Evolutionary conservation across 1,140 invertebrate species (phyloP).

Genomic region (Chrysopa pallens): DNA sequence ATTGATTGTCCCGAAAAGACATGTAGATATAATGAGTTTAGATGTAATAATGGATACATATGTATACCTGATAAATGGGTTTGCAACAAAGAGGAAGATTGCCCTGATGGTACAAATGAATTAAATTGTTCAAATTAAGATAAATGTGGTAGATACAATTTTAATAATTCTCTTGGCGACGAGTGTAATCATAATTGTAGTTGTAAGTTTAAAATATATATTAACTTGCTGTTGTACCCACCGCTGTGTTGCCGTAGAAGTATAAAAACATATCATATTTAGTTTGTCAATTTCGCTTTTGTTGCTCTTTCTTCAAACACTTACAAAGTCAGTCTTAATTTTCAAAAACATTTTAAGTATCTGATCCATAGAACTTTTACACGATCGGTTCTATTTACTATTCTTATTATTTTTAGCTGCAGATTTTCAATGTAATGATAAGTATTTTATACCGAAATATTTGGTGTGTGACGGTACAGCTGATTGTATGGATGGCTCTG

Average conservation of each 20-base stretch:
- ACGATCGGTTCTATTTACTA: too few species aligned
- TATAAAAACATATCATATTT: too few species aligned
- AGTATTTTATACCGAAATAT: constrained; percentile 35
- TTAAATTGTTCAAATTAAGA: constrained; percentile 24
- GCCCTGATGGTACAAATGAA: constrained; percentile 53
- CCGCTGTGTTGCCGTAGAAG: too few species aligned
- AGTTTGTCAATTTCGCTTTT: too few species aligned
- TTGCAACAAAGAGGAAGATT: constrained; percentile 53
- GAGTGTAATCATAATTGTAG: too few species aligned
- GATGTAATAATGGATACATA: constrained; percentile 35
- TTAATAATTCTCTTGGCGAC: constrained; percentile 27
- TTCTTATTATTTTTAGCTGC: too few species aligned
- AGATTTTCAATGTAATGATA: constrained; percentile 32
- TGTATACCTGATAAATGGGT: constrained; percentile 48
- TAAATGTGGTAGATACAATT: constrained; percentile 27
- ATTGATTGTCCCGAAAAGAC: constrained; percentile 21
- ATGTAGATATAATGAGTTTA: constrained; percentile 36
- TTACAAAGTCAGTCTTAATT: too few species aligned
- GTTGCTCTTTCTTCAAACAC: too few species aligned
- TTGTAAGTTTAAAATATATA: too few species aligned
- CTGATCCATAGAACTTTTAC: too few species aligned
- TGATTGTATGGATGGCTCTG: constrained; percentile 35
- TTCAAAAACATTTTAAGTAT: too few species aligned
- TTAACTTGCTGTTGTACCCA: too few species aligned
- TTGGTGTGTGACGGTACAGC: constrained; percentile 45